Percentiles rank a stretch among this genome's conserved stretches.
Conservation (phyloP, 1,140 invertebrate species). For the Papilio glaucus region DNA sequence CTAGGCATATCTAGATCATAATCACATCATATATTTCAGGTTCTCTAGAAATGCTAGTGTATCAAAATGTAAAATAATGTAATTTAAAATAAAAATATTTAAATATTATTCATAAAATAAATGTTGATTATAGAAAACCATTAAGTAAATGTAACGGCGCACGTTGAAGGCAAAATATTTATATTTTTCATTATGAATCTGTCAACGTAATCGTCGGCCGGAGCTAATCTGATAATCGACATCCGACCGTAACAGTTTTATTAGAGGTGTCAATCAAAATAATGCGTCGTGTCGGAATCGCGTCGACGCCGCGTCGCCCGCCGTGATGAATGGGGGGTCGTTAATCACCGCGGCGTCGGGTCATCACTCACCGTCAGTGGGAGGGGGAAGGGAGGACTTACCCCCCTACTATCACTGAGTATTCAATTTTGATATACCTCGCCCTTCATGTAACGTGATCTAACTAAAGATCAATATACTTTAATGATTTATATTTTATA, state of each 20-base stretch:
- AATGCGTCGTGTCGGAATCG: slow-evolving; percentile 60
- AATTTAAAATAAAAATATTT: too few relatives aligned
- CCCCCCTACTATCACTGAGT: background rate
- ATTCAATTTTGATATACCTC: slow-evolving; percentile 32
- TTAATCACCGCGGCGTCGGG: slow-evolving; percentile 69
- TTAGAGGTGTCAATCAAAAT: slow-evolving; percentile 72
- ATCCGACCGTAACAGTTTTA: slow-evolving; percentile 49
- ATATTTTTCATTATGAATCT: slow-evolving; percentile 14
- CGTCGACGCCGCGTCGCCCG: slow-evolving; percentile 59
- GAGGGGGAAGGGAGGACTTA: slow-evolving; percentile 35
- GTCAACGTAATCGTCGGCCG: slow-evolving; percentile 2
- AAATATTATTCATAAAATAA: too few relatives aligned
- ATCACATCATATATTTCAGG: too few relatives aligned
- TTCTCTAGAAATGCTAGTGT: too few relatives aligned
- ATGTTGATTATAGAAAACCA: background rate
- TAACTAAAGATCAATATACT: too few relatives aligned
- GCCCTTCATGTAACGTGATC: background rate
- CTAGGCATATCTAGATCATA: too few relatives aligned
- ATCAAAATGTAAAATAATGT: too few relatives aligned
- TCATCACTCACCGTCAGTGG: slow-evolving; percentile 73
- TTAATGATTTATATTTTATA: too few relatives aligned
- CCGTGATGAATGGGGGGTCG: slow-evolving; percentile 69
- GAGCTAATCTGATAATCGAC: slow-evolving; percentile 38
- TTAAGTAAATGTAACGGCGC: background rate
- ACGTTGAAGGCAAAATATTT: background rate